Base-by-base conservation (phyloP, 2,888 invertebrate species). In the Anthrax anthrax region DNA sequence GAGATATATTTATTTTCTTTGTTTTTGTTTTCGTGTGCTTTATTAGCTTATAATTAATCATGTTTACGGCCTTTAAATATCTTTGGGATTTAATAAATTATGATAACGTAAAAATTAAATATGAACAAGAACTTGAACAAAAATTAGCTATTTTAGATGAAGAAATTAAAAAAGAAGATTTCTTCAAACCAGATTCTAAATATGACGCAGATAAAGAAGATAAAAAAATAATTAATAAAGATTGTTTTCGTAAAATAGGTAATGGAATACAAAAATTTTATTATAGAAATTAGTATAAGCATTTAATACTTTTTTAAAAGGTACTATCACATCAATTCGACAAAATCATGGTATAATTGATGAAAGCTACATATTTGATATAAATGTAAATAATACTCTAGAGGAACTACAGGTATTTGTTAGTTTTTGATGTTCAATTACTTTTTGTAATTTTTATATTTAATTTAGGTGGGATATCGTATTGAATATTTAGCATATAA, bases 291-390 rank as follows among this genome's bases (percentile, higher is more conserved):
- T 27, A n/a, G 23, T 2, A 27, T 8, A 2, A 8, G 2, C 23
- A 27, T 27, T 9, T 27, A 27, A 8, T 27, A 27, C 9, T 27
- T 37, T 38, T 32, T 16, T 65, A 68, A 47, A 60, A 62, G 85
- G 84, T 8, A 60, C 67, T 34, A 69, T 85, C 34, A 81, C 81
- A n/a, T 62, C 64, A n/a, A 55, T 76, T n/a, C 60, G 60, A 8
- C 59, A 63, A 1, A 60, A 70, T 43, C 65, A 69, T 57, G 72
- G 77, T 23, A 60, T 76, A 1, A 78, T 85, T 47, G 80, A 85
- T 62, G 70, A 76, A 44, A 62, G 61, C 34, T 66, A 77, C 47
- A 67, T 69, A 51, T 83, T 76, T 58, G 72, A 77, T 37, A 60
- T 62, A 2, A 60, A 60, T 51, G 57, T 55, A 48, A 44, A 43